phyloP scores from a whole-genome alignment of 2,113 vertebrate genomes.

The Colossoma macropomum region DNA sequence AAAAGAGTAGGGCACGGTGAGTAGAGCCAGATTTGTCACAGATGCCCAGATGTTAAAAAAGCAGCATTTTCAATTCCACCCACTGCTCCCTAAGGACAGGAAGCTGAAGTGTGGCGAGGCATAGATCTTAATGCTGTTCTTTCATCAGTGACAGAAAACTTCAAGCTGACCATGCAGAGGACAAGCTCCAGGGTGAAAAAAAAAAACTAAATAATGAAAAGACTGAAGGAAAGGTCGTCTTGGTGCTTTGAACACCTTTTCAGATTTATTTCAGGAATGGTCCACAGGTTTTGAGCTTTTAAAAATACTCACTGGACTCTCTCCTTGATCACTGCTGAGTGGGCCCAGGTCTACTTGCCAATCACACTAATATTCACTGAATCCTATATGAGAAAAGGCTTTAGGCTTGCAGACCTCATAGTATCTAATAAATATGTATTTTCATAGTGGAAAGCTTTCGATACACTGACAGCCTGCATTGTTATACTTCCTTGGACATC shows the following conservation, averaged over 20 bases:
- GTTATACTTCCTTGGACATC: neutral
- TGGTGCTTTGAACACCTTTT: neutral
- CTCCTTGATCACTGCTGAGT: neutral
- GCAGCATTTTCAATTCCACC: neutral
- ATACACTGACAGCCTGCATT: no score
- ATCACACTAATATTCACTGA: neutral
- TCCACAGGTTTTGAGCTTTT: neutral
- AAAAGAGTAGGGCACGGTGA: neutral
- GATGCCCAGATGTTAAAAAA: neutral
- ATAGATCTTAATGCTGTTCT: neutral
- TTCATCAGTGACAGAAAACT: neutral
- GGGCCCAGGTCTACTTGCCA: neutral
- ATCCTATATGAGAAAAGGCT: neutral
- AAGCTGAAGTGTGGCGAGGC: neutral
- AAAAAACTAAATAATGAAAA: constrained; percentile 4
- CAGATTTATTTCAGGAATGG: neutral
- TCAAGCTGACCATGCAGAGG: neutral
- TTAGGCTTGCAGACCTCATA: neutral
- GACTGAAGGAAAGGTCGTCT: neutral
- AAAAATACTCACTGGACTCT: neutral
- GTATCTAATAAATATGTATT: neutral
- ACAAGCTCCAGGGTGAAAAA: neutral
- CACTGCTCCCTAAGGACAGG: neutral
- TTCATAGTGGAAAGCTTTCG: neutral
- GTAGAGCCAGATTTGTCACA: neutral